Conservation (phyloP, 2,888 invertebrate species). For the Cephus pygmeus region DNA sequence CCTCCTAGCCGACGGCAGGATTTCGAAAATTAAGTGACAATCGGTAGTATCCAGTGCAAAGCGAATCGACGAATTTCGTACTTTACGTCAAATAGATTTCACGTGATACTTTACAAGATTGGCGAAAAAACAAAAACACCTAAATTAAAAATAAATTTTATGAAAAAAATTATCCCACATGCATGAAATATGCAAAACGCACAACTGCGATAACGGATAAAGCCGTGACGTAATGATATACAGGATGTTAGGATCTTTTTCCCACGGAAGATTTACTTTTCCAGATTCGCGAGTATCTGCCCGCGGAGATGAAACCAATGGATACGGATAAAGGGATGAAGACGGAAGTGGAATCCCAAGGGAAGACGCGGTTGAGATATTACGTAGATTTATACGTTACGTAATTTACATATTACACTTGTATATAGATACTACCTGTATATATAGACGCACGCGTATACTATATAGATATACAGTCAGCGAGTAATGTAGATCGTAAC, state of each 20-base stretch:
- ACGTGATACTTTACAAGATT: not conserved
- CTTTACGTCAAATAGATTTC: too few species aligned
- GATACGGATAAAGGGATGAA: not conserved
- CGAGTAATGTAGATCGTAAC: constrained; percentile 1
- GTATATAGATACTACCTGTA: not conserved
- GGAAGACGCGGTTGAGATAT: not conserved
- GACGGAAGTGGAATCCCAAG: not conserved
- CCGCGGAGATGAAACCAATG: not conserved
- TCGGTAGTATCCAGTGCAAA: constrained; percentile 9
- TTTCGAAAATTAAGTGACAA: constrained; percentile 3
- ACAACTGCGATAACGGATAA: not conserved
- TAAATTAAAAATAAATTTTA: not conserved
- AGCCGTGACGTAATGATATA: not conserved
- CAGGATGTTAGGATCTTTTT: not conserved
- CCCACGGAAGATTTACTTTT: not conserved
- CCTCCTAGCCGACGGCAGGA: not conserved
- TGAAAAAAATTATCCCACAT: too few species aligned
- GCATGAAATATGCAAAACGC: not conserved
- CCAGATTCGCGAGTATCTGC: not conserved
- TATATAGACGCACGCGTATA: too few species aligned
- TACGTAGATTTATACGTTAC: not conserved
- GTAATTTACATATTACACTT: not conserved
- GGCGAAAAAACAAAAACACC: not conserved
- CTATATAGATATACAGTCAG: not conserved
- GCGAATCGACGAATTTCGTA: not conserved